Conservation (phyloP, 2,797 vertebrate genomes). For the Chromis chromis region DNA sequence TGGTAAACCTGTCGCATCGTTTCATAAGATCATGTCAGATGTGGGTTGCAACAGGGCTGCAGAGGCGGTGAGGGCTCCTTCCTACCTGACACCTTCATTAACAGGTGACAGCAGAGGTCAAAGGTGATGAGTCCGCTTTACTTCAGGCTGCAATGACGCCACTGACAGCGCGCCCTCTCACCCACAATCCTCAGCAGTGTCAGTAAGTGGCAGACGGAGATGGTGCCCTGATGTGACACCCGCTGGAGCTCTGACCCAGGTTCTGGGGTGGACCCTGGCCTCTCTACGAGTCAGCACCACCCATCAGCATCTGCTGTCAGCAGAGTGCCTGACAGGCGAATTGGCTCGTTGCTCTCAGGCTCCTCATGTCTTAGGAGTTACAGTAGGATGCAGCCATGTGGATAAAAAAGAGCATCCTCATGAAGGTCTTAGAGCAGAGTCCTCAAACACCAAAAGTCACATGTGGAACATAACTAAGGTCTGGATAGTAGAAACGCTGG, state of each 20-base stretch:
- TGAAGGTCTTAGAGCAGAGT: too few species aligned
- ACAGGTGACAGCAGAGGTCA: constrained; percentile 60
- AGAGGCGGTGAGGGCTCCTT: not conserved
- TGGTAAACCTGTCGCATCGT: constrained; percentile 1
- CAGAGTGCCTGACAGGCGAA: constrained; percentile 38
- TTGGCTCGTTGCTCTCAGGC: constrained; percentile 6
- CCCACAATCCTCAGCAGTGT: constrained; percentile 47
- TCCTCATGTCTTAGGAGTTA: constrained; percentile 24
- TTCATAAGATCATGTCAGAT: constrained; percentile 8
- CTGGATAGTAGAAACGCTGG: too few species aligned
- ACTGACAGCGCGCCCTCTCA: constrained; percentile 47
- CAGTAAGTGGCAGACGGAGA: constrained; percentile 67
- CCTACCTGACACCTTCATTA: constrained; percentile 54
- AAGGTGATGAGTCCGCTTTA: constrained; percentile 22
- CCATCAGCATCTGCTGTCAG: constrained; percentile 67
- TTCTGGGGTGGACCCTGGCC: constrained; percentile 41
- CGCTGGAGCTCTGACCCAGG: constrained; percentile 57
- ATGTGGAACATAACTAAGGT: too few species aligned
- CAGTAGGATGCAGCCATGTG: not conserved
- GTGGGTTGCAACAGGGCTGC: not conserved
- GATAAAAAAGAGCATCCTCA: constrained; percentile 7
- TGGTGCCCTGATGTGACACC: constrained; percentile 62
- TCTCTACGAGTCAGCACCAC: constrained; percentile 61
- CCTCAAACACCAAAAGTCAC: too few species aligned
- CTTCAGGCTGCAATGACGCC: constrained; percentile 8